Conservation (phyloP, 2,797 vertebrate genomes). For the Melanotaenia boesemani region DNA sequence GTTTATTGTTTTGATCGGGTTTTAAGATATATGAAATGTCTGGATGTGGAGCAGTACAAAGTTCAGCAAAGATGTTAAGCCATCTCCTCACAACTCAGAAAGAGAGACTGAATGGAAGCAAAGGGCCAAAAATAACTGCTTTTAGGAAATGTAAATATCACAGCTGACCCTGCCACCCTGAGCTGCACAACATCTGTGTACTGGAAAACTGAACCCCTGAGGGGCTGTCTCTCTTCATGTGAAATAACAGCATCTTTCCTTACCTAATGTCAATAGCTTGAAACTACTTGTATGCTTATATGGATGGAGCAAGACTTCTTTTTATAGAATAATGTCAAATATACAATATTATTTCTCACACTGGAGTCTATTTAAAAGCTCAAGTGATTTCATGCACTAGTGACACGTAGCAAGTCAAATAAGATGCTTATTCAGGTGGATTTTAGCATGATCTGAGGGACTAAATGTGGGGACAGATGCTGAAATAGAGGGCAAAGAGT, state of each 20-base stretch:
- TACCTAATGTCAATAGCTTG: conserved; percentile 1
- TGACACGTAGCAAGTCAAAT: conserved; percentile 1
- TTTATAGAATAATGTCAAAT: not conserved
- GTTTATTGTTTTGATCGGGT: not conserved
- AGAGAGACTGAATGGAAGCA: conserved; percentile 13
- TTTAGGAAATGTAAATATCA: conserved; percentile 38
- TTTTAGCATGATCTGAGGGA: not conserved
- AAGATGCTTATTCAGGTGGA: not conserved
- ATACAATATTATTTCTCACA: not conserved
- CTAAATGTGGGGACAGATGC: not conserved
- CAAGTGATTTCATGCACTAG: not conserved
- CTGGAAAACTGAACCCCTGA: not conserved
- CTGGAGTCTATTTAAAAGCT: not conserved
- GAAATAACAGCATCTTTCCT: not conserved
- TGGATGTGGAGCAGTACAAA: conserved; percentile 31
- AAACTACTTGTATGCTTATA: not conserved
- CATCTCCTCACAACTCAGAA: conserved; percentile 30
- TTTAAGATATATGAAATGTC: conserved; percentile 3
- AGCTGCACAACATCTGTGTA: conserved; percentile 38
- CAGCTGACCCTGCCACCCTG: conserved; percentile 25
- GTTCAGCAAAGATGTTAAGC: conserved; percentile 34
- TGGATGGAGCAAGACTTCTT: not conserved
- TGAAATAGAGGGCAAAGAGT: conserved; percentile 3
- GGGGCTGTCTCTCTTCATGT: conserved; percentile 10
- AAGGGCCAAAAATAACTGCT: conserved; percentile 23